Evolutionary conservation across 2,797 vertebrate genomes (phyloP).

Genomic region (Bufotes viridis): DNA sequence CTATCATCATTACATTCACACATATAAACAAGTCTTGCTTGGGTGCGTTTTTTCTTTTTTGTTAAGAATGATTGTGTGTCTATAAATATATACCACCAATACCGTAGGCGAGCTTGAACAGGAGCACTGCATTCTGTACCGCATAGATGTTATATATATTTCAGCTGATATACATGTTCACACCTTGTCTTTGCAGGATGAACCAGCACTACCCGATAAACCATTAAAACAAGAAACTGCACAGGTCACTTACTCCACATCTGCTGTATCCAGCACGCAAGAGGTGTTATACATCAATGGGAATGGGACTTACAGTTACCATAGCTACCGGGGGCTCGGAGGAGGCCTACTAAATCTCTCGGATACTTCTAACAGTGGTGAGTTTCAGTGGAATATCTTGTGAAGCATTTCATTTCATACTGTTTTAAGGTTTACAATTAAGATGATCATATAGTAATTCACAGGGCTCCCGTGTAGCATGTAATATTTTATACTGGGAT

Average conservation of each 20-base stretch:
- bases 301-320: constrained; percentile 86
- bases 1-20: no score
- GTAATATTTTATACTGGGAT: neutral
- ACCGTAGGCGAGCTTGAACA: neutral
- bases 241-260: constrained; percentile 78
- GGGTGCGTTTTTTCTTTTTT: no score
- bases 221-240: constrained; percentile 79
- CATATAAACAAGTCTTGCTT: no score
- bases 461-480: neutral
- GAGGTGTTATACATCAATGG: constrained; percentile 86
- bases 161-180: constrained; percentile 23
- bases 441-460: neutral
- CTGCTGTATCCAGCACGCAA: constrained; percentile 80
- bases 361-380: constrained; percentile 82
- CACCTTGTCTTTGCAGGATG: constrained; percentile 74
- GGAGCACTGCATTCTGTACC: neutral
- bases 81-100: no score
- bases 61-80: no score
- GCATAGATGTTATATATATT: neutral
- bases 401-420: constrained; percentile 15
- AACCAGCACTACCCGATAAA: constrained; percentile 77
- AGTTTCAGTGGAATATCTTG: constrained; percentile 67
- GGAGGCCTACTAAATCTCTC: constrained; percentile 82
- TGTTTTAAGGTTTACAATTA: neutral
- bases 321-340: constrained; percentile 83